Conservation (phyloP, 2,888 invertebrate genomes). For the Globia sparganii region DNA sequence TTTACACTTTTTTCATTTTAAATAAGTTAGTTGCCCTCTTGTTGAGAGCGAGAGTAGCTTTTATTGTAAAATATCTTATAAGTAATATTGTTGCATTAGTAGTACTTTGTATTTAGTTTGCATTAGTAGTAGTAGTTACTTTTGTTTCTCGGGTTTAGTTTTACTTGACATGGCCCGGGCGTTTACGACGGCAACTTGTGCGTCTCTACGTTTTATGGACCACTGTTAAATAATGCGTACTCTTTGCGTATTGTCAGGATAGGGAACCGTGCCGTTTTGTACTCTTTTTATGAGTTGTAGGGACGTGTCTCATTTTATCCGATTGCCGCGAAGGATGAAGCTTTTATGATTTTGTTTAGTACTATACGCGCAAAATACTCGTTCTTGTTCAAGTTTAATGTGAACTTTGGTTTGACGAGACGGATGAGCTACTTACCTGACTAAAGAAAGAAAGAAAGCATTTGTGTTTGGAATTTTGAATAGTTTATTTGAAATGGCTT, state of each 20-base stretch:
- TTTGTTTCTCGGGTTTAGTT: conserved; percentile 76
- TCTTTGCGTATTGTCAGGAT: conserved; percentile 79
- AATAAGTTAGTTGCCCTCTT: neutral
- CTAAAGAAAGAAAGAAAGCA: neutral
- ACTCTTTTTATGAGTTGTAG: conserved; percentile 81
- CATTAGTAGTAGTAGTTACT: conserved; percentile 56
- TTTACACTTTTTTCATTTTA: neutral
- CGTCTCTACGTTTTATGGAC: conserved; percentile 79
- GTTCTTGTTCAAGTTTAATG: conserved; percentile 39
- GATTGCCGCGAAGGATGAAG: conserved; percentile 63
- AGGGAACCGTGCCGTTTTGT: conserved; percentile 77
- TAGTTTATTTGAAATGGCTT: neutral
- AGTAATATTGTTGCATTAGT: conserved; percentile 63
- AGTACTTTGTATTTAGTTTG: no score
- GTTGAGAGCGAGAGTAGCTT: conserved; percentile 61
- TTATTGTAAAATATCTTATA: conserved; percentile 45
- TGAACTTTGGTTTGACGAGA: conserved; percentile 20
- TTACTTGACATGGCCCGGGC: conserved; percentile 75
- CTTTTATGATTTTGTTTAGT: conserved; percentile 67
- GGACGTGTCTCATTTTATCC: conserved; percentile 79
- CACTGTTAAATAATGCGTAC: conserved; percentile 84
- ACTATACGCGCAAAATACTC: conserved; percentile 45
- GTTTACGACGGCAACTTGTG: conserved; percentile 80
- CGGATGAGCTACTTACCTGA: conserved; percentile 1
- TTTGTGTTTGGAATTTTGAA: conserved; percentile 4